phyloP scores from a whole-genome alignment of 2,797 vertebrate species.

The Enteromius trimaculatus region DNA sequence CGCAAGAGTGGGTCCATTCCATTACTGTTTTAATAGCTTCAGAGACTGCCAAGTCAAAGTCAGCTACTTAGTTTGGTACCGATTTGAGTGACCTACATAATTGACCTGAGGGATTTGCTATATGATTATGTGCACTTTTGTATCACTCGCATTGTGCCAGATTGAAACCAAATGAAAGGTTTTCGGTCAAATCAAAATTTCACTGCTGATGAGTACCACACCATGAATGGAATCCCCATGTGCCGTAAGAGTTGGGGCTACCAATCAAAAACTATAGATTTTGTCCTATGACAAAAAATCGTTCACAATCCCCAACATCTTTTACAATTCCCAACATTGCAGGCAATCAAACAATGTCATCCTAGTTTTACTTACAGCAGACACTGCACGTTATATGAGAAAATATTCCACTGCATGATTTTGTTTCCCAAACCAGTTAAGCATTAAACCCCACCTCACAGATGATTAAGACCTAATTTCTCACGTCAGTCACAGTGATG shows the following conservation, averaged over 20 bases:
- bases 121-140: constrained; percentile 24
- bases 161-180: constrained; percentile 33
- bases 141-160: background rate
- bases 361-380: background rate
- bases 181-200: constrained; percentile 19
- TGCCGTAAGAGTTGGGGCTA: background rate
- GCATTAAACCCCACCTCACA: background rate
- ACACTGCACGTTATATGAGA: background rate
- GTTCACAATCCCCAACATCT: background rate
- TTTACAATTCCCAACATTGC: background rate
- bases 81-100: constrained; percentile 33
- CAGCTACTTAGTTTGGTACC: constrained; percentile 14
- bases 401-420: background rate
- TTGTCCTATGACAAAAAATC: background rate
- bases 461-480: background rate
- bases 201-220: constrained; percentile 13
- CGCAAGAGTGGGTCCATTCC: constrained; percentile 4
- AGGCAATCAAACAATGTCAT: background rate
- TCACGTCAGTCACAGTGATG: background rate
- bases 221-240: constrained; percentile 18
- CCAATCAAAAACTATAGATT: background rate
- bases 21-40: constrained; percentile 28
- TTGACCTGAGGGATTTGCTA: background rate
- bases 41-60: constrained; percentile 22
- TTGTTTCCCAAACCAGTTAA: background rate